Evolutionary conservation across 2,797 vertebrate species (phyloP).

Genomic region (Catostomus latipinnis): DNA sequence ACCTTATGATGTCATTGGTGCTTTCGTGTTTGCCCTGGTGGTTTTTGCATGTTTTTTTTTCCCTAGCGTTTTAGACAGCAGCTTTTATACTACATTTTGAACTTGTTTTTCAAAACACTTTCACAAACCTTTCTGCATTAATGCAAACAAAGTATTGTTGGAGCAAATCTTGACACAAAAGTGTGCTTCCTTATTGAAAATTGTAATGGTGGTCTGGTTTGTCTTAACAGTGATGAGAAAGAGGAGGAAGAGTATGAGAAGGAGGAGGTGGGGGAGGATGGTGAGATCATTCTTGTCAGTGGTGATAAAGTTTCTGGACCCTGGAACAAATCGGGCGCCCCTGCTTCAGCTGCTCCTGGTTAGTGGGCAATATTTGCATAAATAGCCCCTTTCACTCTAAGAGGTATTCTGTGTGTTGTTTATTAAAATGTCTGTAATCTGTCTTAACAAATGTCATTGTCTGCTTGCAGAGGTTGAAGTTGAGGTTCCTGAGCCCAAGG

Average conservation of each 20-base stretch:
- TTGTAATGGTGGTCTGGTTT: not conserved
- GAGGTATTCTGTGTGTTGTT: too few relatives aligned
- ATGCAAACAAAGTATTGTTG: too few relatives aligned
- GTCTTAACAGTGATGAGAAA: constrained; percentile 82
- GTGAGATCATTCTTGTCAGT: constrained; percentile 86
- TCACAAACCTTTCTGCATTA: too few relatives aligned
- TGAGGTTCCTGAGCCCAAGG: constrained; percentile 88
- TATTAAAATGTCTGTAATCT: not conserved
- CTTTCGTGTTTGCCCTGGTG: too few relatives aligned
- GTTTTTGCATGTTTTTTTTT: too few relatives aligned
- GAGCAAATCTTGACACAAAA: too few relatives aligned
- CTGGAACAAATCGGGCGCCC: constrained; percentile 92
- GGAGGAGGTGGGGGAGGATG: constrained; percentile 91
- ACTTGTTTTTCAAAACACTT: too few relatives aligned
- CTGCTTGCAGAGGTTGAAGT: constrained; percentile 73
- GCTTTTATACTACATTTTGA: too few relatives aligned
- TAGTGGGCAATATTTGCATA: constrained; percentile 44
- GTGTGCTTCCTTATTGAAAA: too few relatives aligned
- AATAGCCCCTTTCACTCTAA: not conserved
- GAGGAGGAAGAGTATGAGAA: constrained; percentile 95
- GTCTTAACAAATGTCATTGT: not conserved
- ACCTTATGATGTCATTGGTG: too few relatives aligned
- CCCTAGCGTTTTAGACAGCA: too few relatives aligned
- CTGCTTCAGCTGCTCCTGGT: constrained; percentile 76
- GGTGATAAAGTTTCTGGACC: constrained; percentile 89